Percentiles rank a stretch among this genome's conserved stretches.
phyloP scores from a whole-genome alignment of 2,113 vertebrate species.

The Colaptes auratus region DNA sequence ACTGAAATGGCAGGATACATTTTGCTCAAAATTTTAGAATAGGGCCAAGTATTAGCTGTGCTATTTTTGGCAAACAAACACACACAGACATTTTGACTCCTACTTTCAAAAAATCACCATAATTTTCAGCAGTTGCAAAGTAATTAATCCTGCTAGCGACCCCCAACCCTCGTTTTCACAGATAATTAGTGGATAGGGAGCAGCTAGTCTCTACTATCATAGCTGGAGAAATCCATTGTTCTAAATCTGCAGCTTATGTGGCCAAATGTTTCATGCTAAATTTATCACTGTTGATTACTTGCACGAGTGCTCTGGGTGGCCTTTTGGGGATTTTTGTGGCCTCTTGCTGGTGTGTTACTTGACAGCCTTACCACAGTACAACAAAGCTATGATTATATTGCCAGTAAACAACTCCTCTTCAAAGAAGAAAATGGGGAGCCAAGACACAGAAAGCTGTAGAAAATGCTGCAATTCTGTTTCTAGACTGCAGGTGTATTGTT shows the following conservation, averaged over 20 bases:
- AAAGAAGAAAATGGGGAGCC: not conserved
- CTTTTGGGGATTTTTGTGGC: slow-evolving; percentile 28
- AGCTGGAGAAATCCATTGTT: slow-evolving; percentile 37
- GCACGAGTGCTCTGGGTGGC: not conserved
- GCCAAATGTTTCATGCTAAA: slow-evolving; percentile 45
- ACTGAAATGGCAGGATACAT: not conserved
- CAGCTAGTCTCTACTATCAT: not conserved
- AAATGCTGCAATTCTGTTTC: not conserved
- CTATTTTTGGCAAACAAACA: slow-evolving; percentile 35
- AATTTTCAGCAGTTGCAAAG: slow-evolving; percentile 40
- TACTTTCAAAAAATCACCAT: slow-evolving; percentile 37
- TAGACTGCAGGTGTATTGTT: not conserved
- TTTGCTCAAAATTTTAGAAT: not conserved
- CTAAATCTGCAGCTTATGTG: not conserved
- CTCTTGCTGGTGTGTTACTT: slow-evolving; percentile 1
- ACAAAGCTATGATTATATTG: slow-evolving; percentile 12
- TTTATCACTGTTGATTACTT: slow-evolving; percentile 48
- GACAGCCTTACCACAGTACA: not conserved
- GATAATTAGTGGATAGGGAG: slow-evolving; percentile 23
- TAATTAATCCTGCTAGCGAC: slow-evolving; percentile 50
- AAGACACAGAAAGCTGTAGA: not conserved
- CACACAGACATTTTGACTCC: not conserved
- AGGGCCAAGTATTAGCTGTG: not conserved
- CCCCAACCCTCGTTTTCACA: slow-evolving; percentile 23
- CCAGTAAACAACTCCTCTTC: not conserved